A percentile compares a stretch with the other conserved stretches of the same genome.
These are phyloP conservation scores for Acrobasis repandana DNA, from an alignment of 2,888 invertebrate species.

Conservation along the genomic window DNA sequence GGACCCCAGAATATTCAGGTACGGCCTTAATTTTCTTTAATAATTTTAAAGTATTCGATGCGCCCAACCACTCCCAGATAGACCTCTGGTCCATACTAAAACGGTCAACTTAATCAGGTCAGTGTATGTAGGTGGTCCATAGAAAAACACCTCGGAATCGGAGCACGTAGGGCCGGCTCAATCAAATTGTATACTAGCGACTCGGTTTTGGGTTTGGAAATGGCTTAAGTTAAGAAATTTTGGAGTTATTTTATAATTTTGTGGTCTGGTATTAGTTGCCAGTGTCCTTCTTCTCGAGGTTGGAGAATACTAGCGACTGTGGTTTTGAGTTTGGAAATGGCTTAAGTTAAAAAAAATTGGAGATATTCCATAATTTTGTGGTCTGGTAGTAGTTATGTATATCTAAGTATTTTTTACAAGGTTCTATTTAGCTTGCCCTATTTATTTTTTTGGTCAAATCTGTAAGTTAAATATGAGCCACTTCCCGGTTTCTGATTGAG, in stretches of 20 bases:
- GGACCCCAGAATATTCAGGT: too few species aligned
- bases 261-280: background rate
- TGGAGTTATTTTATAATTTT: background rate
- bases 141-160: constrained; percentile 24
- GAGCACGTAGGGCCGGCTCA: constrained; percentile 30
- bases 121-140: background rate
- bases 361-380: background rate
- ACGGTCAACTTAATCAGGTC: background rate
- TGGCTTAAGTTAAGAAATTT: constrained; percentile 1
- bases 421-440: too few species aligned
- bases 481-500: too few species aligned
- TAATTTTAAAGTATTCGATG: too few species aligned
- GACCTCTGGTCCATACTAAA: too few species aligned
- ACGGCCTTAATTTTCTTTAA: too few species aligned
- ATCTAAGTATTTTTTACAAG: too few species aligned
- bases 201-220: constrained; percentile 25
- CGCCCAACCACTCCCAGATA: too few species aligned
- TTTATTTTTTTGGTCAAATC: too few species aligned
- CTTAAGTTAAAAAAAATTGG: background rate
- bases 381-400: background rate
- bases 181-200: constrained; percentile 32
- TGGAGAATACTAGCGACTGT: constrained; percentile 30
- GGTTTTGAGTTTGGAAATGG: constrained; percentile 23
- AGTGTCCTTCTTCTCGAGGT: too few species aligned
- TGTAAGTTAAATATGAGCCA: too few species aligned